A percentile compares a stretch with the other conserved stretches of the same genome.
These are phyloP conservation scores for Drymonia ruficornis DNA, from an alignment of 2,888 invertebrate genomes.

Conservation along the genomic window DNA sequence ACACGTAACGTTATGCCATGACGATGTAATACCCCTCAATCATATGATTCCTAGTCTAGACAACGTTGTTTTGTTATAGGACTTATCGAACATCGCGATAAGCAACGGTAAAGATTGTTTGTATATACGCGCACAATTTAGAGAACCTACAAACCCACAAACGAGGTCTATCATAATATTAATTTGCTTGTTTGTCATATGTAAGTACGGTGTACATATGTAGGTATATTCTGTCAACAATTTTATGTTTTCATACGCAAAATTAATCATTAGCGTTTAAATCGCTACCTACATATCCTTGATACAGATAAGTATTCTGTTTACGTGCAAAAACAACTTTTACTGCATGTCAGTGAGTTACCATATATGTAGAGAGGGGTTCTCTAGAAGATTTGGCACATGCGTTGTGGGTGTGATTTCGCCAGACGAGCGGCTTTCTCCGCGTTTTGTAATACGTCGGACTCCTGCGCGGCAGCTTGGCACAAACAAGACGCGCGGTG, in stretches of 20 bases:
- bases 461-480: slow-evolving; percentile 32
- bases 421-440: slow-evolving; percentile 79
- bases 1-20: slow-evolving; percentile 67
- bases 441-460: slow-evolving; percentile 62
- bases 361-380: slow-evolving; percentile 62
- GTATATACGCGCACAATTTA: not conserved
- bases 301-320: slow-evolving; percentile 36
- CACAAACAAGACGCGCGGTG: slow-evolving; percentile 20
- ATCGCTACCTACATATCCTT: slow-evolving; percentile 32
- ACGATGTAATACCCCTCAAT: slow-evolving; percentile 43
- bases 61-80: slow-evolving; percentile 16
- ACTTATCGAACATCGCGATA: slow-evolving; percentile 7
- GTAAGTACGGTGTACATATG: too few relatives aligned
- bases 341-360: slow-evolving; percentile 59
- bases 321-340: slow-evolving; percentile 66
- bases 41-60: slow-evolving; percentile 41
- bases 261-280: slow-evolving; percentile 6
- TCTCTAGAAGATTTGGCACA: slow-evolving; percentile 75
- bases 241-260: not conserved
- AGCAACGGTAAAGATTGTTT: not conserved
- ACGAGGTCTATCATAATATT: too few relatives aligned
- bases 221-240: not conserved
- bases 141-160: too few relatives aligned
- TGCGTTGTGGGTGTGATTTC: slow-evolving; percentile 79
- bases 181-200: too few relatives aligned